These are phyloP conservation scores for Uropetala carovei DNA, from an alignment of 2,888 invertebrate species.

Conservation along the genomic window DNA sequence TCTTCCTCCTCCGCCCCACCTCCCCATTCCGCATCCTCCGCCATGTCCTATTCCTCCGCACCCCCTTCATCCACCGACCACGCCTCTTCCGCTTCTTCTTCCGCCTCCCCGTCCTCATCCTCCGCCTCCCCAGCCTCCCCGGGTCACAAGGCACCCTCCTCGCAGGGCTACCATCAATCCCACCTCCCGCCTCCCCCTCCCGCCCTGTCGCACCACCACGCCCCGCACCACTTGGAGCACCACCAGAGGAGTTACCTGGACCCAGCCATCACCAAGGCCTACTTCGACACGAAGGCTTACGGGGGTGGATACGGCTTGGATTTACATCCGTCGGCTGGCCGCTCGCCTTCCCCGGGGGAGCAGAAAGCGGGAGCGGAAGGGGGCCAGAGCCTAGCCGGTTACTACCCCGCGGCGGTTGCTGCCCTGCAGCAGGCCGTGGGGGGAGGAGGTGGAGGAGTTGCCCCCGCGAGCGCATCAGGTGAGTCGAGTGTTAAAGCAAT, in stretches of 20 bases:
- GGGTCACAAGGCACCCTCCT: constrained; percentile 47
- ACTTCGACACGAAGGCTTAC: constrained; percentile 75
- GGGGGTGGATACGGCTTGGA: constrained; percentile 30
- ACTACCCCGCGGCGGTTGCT: constrained; percentile 54
- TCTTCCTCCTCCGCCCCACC: constrained; percentile 67
- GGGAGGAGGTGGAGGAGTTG: constrained; percentile 34
- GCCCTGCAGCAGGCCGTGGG: constrained; percentile 57
- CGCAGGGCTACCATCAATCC: constrained; percentile 35
- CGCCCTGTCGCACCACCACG: constrained; percentile 74
- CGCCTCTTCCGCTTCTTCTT: constrained; percentile 38
- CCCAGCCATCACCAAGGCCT: constrained; percentile 85
- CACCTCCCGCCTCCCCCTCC: constrained; percentile 78
- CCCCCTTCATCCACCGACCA: constrained; percentile 68
- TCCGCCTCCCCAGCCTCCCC: constrained; percentile 51
- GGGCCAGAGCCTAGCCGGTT: constrained; percentile 38
- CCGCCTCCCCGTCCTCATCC: constrained; percentile 46
- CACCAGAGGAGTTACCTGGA: constrained; percentile 82
- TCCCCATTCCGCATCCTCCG: constrained; percentile 77
- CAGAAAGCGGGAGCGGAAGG: constrained; percentile 37
- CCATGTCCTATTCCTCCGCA: constrained; percentile 82
- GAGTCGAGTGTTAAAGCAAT: not conserved
- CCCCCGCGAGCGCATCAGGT: constrained; percentile 35
- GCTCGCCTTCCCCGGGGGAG: constrained; percentile 45
- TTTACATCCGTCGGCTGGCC: constrained; percentile 5
- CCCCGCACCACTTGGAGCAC: constrained; percentile 42